Evolutionary conservation across 64 coral and sea anemone species (phyloP).

Genomic region (Dendronephthya gigantea): DNA sequence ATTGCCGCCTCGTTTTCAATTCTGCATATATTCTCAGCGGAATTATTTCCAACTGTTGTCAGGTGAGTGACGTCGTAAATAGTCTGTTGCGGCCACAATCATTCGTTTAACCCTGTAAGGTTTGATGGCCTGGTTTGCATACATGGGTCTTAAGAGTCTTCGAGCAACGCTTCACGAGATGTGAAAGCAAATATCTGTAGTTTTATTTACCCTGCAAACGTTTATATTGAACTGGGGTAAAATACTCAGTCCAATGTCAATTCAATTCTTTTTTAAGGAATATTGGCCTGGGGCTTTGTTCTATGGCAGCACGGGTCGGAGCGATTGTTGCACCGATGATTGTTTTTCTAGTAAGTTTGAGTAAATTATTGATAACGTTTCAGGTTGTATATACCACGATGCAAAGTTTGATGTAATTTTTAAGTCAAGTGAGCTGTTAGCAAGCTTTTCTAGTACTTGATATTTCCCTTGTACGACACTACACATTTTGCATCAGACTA

Average conservation of each 20-base stretch:
- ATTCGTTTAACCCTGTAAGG: too few relatives aligned
- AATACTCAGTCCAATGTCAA: too few relatives aligned
- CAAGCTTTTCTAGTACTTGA: not conserved
- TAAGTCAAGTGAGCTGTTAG: not conserved
- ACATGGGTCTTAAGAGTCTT: not conserved
- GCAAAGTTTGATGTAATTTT: too few relatives aligned
- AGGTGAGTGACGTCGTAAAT: constrained; percentile 34
- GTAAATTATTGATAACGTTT: too few relatives aligned
- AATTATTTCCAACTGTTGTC: constrained; percentile 89
- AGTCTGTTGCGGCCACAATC: not conserved
- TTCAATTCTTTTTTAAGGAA: constrained; percentile 39
- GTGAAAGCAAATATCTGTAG: too few relatives aligned
- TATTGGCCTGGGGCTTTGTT: constrained; percentile 94
- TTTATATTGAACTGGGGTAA: too few relatives aligned
- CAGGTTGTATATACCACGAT: too few relatives aligned
- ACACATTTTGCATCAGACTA: too few relatives aligned
- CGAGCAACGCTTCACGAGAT: not conserved
- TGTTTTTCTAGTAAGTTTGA: constrained; percentile 73
- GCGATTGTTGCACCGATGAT: constrained; percentile 82
- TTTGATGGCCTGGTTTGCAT: too few relatives aligned
- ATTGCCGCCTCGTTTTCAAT: constrained; percentile 5
- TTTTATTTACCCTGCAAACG: too few relatives aligned
- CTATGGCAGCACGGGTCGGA: constrained; percentile 63
- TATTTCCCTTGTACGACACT: too few relatives aligned
- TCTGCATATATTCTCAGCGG: constrained; percentile 29